Evolutionary conservation across 2,797 vertebrate genomes (phyloP).

Genomic region (Enteromius viviparus): DNA sequence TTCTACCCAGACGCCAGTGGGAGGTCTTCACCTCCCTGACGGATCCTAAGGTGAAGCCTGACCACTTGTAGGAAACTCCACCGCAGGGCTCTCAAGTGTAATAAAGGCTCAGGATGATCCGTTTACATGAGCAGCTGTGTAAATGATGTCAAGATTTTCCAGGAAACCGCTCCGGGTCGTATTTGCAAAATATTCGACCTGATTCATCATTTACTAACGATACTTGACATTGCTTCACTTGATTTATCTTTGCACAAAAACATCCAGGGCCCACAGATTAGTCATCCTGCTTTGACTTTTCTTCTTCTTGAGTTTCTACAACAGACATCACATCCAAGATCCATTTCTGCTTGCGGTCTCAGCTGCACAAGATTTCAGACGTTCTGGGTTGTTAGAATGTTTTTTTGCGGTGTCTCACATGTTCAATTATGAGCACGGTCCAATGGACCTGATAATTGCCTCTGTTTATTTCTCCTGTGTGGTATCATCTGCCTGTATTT

Average conservation of each 20-base stretch:
- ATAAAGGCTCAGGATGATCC: conserved; percentile 48
- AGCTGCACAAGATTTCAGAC: conserved; percentile 25
- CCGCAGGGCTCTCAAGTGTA: conserved; percentile 34
- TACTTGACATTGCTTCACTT: conserved; percentile 69
- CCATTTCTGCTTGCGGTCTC: conserved; percentile 20
- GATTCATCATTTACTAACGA: conserved; percentile 77
- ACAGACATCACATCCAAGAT: conserved; percentile 19
- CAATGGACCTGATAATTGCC: conserved; percentile 25
- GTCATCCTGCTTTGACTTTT: conserved; percentile 39
- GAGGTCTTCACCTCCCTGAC: conserved; percentile 46
- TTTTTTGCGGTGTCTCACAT: conserved; percentile 26
- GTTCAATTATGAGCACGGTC: conserved; percentile 18
- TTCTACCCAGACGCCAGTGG: conserved; percentile 36
- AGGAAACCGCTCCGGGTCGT: conserved; percentile 70
- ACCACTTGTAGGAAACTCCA: conserved; percentile 47
- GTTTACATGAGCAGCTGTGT: conserved; percentile 53
- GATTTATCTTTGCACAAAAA: conserved; percentile 57
- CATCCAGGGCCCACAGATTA: conserved; percentile 46
- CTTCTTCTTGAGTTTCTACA: conserved; percentile 30
- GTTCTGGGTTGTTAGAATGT: not conserved
- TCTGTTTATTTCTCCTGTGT: conserved; percentile 32
- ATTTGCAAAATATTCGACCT: conserved; percentile 68
- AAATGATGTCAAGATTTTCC: conserved; percentile 70
- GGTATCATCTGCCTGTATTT: conserved; percentile 27
- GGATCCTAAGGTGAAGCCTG: conserved; percentile 36